A percentile compares a stretch with the other conserved stretches of the same genome.
Conservation (phyloP, 1,140 invertebrate species). For the Agrilus planipennis region DNA sequence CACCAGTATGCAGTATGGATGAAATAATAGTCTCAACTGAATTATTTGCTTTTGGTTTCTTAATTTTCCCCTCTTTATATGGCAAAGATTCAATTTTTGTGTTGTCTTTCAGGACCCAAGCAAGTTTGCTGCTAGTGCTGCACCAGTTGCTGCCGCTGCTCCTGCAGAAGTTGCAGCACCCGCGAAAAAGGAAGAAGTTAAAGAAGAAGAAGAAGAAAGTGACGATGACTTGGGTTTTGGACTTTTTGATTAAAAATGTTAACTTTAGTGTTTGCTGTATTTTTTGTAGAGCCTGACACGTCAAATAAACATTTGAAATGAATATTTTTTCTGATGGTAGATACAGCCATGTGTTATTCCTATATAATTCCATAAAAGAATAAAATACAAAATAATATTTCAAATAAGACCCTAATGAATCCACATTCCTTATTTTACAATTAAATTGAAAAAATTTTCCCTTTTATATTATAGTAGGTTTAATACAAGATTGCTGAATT, state of each 20-base stretch:
- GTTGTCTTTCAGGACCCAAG: conserved; percentile 68
- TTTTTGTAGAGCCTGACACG: conserved; percentile 22
- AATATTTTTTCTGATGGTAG: no score
- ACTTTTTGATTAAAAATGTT: conserved; percentile 72
- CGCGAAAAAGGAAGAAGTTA: conserved; percentile 64
- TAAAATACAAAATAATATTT: no score
- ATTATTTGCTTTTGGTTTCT: conserved; percentile 1
- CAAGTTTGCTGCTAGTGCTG: conserved; percentile 65
- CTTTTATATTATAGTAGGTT: no score
- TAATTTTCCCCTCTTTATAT: conserved; percentile 6
- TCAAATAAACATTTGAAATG: no score
- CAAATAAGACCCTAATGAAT: no score
- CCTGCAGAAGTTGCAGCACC: conserved; percentile 46
- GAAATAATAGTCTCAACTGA: conserved; percentile 12
- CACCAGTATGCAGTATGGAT: conserved; percentile 22
- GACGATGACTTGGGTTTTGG: conserved; percentile 97
- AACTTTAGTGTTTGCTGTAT: conserved; percentile 14
- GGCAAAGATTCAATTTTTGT: conserved; percentile 9
- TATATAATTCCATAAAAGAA: no score
- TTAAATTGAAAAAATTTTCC: no score
- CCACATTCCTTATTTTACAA: no score
- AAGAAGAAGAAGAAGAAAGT: conserved; percentile 68
- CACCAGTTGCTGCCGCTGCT: conserved; percentile 48
- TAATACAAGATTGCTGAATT: no score
- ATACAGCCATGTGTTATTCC: no score